phyloP scores from a whole-genome alignment of 2,113 vertebrate genomes.

The Natator depressus region DNA sequence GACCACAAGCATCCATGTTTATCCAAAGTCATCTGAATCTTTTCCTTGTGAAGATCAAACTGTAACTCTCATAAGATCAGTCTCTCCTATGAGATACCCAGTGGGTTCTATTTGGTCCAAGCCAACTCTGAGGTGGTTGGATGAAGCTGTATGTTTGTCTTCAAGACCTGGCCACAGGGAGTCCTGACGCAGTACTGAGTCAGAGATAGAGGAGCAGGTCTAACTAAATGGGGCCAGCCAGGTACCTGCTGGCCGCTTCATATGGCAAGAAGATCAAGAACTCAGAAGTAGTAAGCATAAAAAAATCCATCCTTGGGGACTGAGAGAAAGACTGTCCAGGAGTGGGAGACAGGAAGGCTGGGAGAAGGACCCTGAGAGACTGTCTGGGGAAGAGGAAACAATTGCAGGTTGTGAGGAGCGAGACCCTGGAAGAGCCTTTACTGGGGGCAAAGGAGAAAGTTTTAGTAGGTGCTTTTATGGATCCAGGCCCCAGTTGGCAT shows the following conservation, averaged over 20 bases:
- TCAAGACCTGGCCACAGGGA: not conserved
- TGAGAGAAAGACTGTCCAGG: not conserved
- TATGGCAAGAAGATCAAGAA: not conserved
- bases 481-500: not conserved
- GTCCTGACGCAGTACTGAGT: not conserved
- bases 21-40: too few species aligned
- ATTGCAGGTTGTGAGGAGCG: not conserved
- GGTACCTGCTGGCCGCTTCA: not conserved
- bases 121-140: not conserved
- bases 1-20: too few species aligned
- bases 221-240: too few species aligned
- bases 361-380: not conserved
- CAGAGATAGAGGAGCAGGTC: fast-evolving
- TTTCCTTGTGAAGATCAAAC: too few species aligned
- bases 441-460: fast-evolving
- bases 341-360: not conserved
- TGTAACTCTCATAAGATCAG: too few species aligned
- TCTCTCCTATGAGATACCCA: too few species aligned
- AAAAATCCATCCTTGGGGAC: not conserved
- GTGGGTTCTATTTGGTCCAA: not conserved
- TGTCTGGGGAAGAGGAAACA: not conserved
- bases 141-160: not conserved
- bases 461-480: not conserved
- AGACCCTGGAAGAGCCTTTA: not conserved
- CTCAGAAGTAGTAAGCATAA: not conserved